Percentiles rank a stretch among this genome's conserved stretches.
Conservation (phyloP, 2,888 invertebrate genomes). For the Limenitis camilla region DNA sequence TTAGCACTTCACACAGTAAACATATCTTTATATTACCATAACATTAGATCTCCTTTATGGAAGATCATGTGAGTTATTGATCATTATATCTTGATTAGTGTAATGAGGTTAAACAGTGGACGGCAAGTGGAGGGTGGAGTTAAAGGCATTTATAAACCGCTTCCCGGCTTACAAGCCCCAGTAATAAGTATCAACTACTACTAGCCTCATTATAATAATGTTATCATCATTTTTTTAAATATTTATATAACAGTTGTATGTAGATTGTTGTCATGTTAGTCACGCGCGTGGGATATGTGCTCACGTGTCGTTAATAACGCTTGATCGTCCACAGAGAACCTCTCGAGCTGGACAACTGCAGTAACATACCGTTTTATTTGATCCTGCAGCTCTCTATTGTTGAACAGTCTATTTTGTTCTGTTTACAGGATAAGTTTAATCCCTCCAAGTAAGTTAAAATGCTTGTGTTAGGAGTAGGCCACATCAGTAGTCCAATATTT, state of each 20-base stretch:
- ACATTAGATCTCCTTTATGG: neutral
- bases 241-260: neutral
- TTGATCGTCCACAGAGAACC: neutral
- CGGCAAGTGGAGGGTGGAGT: no score
- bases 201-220: no score
- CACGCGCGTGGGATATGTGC: constrained; percentile 11
- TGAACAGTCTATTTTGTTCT: no score
- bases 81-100: neutral
- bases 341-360: neutral
- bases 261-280: neutral
- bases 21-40: no score
- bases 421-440: no score
- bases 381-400: neutral
- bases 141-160: no score
- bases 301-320: constrained; percentile 5
- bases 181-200: no score
- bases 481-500: no score
- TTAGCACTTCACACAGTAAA: no score
- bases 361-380: neutral
- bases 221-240: neutral
- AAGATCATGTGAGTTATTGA: neutral
- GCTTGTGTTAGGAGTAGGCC: no score
- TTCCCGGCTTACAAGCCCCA: no score
- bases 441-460: no score
- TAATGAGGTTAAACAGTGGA: neutral